Percentiles rank a stretch among this genome's conserved stretches.
Evolutionary conservation across 2,888 invertebrate species (phyloP).

Genomic region (Lysandra bellargus): DNA sequence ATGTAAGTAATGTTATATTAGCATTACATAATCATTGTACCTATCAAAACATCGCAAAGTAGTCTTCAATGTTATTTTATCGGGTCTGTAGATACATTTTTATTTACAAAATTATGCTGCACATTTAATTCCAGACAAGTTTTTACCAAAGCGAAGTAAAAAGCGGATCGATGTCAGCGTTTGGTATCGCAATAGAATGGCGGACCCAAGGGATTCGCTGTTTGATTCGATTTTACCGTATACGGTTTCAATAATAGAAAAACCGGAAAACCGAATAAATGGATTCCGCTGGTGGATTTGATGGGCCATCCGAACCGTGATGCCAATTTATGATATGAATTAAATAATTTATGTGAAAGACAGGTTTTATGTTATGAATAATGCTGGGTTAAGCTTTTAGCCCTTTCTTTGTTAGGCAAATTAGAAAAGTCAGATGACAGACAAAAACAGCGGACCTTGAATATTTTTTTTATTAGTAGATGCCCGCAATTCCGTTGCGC

Average conservation of each 20-base stretch:
- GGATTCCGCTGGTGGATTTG: slow-evolving; percentile 36
- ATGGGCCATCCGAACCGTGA: slow-evolving; percentile 15
- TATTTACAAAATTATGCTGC: not conserved
- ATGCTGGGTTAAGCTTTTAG: no score
- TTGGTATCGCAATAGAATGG: slow-evolving; percentile 38
- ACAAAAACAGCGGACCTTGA: no score
- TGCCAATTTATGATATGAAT: slow-evolving; percentile 20
- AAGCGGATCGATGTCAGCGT: slow-evolving; percentile 35
- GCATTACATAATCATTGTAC: no score
- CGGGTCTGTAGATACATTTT: not conserved
- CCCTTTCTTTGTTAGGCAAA: no score
- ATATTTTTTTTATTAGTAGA: no score
- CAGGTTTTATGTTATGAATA: not conserved
- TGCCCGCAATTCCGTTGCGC: no score
- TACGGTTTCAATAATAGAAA: slow-evolving; percentile 42
- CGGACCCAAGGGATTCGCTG: slow-evolving; percentile 40
- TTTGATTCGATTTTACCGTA: slow-evolving; percentile 43
- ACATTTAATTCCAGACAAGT: slow-evolving; percentile 24
- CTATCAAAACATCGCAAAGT: no score
- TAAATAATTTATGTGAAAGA: not conserved
- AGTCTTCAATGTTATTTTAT: no score
- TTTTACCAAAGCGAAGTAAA: slow-evolving; percentile 32
- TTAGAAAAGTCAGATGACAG: no score
- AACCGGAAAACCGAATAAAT: slow-evolving; percentile 42
- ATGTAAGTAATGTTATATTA: no score